Evolutionary conservation across 2,113 vertebrate species (phyloP), one percentile per base, ranked within the genome.

Genomic region (Camelus bactrianus): DNA sequence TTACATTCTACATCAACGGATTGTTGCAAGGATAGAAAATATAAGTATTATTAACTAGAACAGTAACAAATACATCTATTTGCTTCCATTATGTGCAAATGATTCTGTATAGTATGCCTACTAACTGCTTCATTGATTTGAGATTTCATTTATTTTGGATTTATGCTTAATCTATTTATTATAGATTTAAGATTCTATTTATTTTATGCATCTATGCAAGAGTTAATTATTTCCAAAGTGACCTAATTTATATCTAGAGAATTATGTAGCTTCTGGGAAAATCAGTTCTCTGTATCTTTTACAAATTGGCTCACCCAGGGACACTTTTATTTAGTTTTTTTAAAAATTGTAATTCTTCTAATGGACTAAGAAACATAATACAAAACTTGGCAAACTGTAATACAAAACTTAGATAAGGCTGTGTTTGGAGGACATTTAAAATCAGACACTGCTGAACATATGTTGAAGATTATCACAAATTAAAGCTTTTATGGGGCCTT

Each of bases 401-500:
- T 42, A 42, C 56, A 67, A 52, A 76, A 3, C 20, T 22, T 54
- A 87, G 9, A 17, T 22, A 64, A 0, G 75, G 70, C 48, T 90
- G 0, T 28, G 0, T n/a, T 73, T 72, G 12, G 84, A 82, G 88
- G 54, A 10, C 38, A 94, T 14, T 92, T 76, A 73, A 79, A 94
- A 91, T 72, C 65, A 93, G 56, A 81, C 0, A 35, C 0, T 70
- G 9, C 1, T 73, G 93, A 97, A 79, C 30, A 95, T 65, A 38
- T 58, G 24, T 22, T 73, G 54, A 97, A 96, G 73, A 95, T 91
- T 62, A 94, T 48, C 10, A 90, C 10, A 96, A 86, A 96, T 19
- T 22, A 85, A 97, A 89, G 8, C 0, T 9, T 52, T 76, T 76
- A 52, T 56, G 38, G 17, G 4, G 9, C 12, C 13, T 96, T 94